Evolutionary conservation across 2,888 invertebrate species (phyloP).

Genomic region (Phyllotreta cruciferae): DNA sequence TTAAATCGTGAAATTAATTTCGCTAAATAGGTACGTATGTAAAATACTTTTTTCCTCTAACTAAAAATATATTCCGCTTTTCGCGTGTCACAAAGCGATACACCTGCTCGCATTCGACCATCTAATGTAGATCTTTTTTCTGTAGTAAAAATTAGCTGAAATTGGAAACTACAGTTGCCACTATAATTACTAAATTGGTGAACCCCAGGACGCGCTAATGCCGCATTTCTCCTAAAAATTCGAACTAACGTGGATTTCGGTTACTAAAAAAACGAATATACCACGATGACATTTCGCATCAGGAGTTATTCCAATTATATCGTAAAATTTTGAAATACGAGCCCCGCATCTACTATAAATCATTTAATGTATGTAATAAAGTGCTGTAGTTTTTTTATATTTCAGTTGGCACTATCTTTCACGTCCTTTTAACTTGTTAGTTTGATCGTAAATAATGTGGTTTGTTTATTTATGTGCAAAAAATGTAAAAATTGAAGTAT

Average conservation of each 20-base stretch:
- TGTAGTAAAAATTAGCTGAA: slow-evolving; percentile 32
- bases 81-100: slow-evolving; percentile 18
- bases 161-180: slow-evolving; percentile 31
- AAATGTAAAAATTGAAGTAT: too few species aligned
- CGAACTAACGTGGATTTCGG: neutral
- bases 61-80: slow-evolving; percentile 19
- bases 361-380: too few species aligned
- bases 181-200: slow-evolving; percentile 29
- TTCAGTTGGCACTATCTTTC: too few species aligned
- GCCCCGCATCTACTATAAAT: too few species aligned
- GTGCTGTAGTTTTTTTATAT: too few species aligned
- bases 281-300: neutral
- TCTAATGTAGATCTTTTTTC: slow-evolving; percentile 26
- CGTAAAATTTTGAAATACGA: too few species aligned
- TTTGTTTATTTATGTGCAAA: too few species aligned
- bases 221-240: slow-evolving; percentile 1
- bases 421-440: too few species aligned
- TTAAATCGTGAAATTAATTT: too few species aligned
- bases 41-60: neutral
- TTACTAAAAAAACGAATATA: neutral
- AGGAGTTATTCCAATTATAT: neutral
- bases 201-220: slow-evolving; percentile 7
- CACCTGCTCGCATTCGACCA: slow-evolving; percentile 23
- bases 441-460: too few species aligned
- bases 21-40: too few species aligned